Percentiles rank a stretch among this genome's conserved stretches.
Conservation (phyloP, 2,113 vertebrate genomes). For the Brachyhypopomus occidentalis region DNA sequence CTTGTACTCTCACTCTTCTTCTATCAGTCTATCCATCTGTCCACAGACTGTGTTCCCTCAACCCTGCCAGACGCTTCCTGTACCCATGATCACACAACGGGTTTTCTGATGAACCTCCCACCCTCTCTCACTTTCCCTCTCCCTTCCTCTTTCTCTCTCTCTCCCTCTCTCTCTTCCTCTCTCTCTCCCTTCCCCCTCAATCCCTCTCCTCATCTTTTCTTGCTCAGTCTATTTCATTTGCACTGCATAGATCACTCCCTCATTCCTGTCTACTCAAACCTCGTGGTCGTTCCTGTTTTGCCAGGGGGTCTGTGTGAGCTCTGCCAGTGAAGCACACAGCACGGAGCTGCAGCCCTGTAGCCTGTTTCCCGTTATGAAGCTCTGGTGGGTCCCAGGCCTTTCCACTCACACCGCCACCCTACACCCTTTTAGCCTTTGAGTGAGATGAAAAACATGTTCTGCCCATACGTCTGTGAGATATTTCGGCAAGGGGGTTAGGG, state of each 20-base stretch:
- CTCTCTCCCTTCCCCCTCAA: neutral
- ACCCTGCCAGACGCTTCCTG: neutral
- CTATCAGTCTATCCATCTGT: too few species aligned
- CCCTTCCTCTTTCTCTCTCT: neutral
- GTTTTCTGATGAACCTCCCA: neutral
- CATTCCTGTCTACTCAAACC: conserved; percentile 3
- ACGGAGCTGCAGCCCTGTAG: neutral
- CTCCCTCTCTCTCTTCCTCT: neutral
- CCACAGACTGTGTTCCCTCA: neutral
- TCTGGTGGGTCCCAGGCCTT: neutral
- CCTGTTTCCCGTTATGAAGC: conserved; percentile 1
- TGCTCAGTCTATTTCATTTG: neutral
- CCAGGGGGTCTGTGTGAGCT: neutral
- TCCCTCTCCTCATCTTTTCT: neutral
- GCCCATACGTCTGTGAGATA: neutral
- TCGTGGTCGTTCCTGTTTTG: neutral
- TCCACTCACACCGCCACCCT: neutral
- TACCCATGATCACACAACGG: neutral
- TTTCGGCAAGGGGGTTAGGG: neutral
- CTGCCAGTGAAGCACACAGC: neutral
- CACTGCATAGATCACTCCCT: neutral
- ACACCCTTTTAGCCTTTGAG: conserved; percentile 13
- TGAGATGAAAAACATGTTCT: neutral
- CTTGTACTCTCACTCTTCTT: too few species aligned
- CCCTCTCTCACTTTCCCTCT: neutral